Base-by-base conservation (phyloP, 2,797 vertebrate species). In the Sphenodon punctatus region DNA sequence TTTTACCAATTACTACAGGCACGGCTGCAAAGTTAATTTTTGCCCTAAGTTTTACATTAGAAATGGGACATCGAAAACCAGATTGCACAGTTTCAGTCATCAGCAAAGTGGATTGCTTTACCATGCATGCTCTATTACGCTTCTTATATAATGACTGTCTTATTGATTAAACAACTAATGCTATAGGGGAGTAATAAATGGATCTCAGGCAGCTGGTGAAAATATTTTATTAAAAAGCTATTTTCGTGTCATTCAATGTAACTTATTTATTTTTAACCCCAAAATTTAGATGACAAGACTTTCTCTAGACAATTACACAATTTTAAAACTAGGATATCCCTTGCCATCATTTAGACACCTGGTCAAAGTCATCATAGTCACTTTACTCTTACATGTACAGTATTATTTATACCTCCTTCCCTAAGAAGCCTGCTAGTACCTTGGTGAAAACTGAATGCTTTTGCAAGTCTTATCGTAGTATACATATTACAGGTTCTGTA, bases 361-460 rank as follows among this genome's bases (percentile, higher is more conserved):
- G 10, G 14, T 49, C 25, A n/a, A 68, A 38, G 5, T 19, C 46
- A 1, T 65, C 25, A 64, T 27, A 16, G 20, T 68, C 11, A 42
- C 22, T 41, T 11, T 60, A 30, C n/a, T 74, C 45, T 0, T 0
- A 66, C 41, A 38, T 30, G 7, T 39, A 30, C 49, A 49, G 8
- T 19, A 30, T 17, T 13, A 8, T 66, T 43, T 60, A 51, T 16
- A 32, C 10, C 5, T 34, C n/a, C 5, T 9, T 38, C 36, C 20
- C 19, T 39, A 58, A 34, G 10, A 80, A 80, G 23, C 5, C 43
- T 41, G 1, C 23, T 42, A 55, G 1, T 69, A 63, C 25, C 70
- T 69, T 32, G 23, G 61, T 38, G n/a, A 59, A 67, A 10, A 66
- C 45, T 10, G 73, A 63, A 32, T 41, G 74, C 3, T 41, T 41